These are phyloP conservation scores for Galerucella nymphaeae DNA, from an alignment of 2,888 invertebrate genomes.

Conservation along the genomic window DNA sequence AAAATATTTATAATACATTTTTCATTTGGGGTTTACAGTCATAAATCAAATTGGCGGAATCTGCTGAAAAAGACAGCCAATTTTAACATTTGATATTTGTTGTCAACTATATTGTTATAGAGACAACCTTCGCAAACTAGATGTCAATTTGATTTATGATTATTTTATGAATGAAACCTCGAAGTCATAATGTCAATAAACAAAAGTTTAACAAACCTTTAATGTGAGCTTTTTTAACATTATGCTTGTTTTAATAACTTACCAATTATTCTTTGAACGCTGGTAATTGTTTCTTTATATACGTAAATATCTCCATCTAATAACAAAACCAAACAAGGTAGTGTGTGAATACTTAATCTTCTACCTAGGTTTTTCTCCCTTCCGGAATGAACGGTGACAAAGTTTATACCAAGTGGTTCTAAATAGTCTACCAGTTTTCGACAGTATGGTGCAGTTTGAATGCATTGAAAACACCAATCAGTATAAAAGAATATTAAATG, in stretches of 20 bases:
- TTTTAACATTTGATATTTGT: too few species aligned
- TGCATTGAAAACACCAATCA: constrained; percentile 95
- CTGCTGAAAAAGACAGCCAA: too few species aligned
- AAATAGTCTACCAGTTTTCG: constrained; percentile 86
- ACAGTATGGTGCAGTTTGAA: constrained; percentile 88
- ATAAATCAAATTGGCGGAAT: too few species aligned
- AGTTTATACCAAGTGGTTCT: constrained; percentile 84
- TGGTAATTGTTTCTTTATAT: constrained; percentile 84
- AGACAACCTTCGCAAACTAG: too few species aligned
- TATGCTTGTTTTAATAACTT: constrained; percentile 51
- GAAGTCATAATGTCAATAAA: too few species aligned
- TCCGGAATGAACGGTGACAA: constrained; percentile 87
- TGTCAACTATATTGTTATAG: too few species aligned
- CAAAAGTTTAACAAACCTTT: neutral
- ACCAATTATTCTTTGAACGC: constrained; percentile 85
- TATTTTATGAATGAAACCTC: too few species aligned
- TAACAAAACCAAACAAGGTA: constrained; percentile 85
- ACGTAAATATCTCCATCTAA: constrained; percentile 86
- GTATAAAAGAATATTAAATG: constrained; percentile 91
- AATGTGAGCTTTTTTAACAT: neutral
- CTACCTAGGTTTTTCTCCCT: constrained; percentile 82
- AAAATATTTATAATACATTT: too few species aligned
- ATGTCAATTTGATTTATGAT: too few species aligned
- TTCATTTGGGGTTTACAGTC: too few species aligned
- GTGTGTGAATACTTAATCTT: constrained; percentile 81